These are phyloP conservation scores for Scytalopus superciliaris DNA, from an alignment of 2,113 vertebrate genomes.

Conservation along the genomic window DNA sequence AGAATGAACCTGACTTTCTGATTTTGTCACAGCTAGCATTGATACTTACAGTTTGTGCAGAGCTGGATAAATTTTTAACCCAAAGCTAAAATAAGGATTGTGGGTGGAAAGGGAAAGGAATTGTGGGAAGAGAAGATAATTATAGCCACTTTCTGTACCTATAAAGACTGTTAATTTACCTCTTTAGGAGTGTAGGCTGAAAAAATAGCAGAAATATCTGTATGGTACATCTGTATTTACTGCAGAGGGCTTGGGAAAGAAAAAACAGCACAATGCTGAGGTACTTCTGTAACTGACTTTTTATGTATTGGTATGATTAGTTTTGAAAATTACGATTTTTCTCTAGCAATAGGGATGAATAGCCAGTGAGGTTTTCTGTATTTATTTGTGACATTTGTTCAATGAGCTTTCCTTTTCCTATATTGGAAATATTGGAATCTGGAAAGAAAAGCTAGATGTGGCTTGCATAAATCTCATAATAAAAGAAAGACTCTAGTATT, in stretches of 20 bases:
- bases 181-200: neutral
- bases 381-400: neutral
- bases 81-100: neutral
- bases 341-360: neutral
- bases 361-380: neutral
- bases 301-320: neutral
- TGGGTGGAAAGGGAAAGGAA: constrained; percentile 7
- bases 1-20: neutral
- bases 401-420: neutral
- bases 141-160: neutral
- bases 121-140: constrained; percentile 11
- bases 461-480: neutral
- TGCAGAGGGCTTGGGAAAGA: neutral
- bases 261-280: neutral
- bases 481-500: neutral
- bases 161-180: neutral
- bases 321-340: neutral
- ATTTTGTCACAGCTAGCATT: neutral
- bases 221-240: neutral
- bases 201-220: neutral
- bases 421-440: neutral
- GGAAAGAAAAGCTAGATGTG: neutral
- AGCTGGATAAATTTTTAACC: neutral
- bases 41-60: neutral
- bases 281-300: neutral